Conservation (phyloP, 2,113 vertebrate species). For the Macroglossus sobrinus region DNA sequence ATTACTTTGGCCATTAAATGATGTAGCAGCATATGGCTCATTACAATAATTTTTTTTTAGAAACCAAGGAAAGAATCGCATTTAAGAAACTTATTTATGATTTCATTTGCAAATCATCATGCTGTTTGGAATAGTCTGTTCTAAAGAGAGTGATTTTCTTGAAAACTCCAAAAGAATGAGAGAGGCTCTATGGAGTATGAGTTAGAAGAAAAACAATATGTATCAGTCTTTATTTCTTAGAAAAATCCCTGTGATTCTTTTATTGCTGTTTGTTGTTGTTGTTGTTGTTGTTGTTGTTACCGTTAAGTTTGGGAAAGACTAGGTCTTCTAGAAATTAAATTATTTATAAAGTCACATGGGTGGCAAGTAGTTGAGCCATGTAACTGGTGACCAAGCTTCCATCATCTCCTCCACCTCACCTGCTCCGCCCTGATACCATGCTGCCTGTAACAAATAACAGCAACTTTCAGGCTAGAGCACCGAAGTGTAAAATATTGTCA, state of each 20-base stretch:
- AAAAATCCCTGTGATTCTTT: neutral
- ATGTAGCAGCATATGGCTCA: neutral
- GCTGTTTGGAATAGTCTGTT: neutral
- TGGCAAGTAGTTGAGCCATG: neutral
- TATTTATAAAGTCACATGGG: neutral
- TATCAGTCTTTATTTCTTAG: neutral
- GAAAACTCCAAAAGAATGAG: neutral
- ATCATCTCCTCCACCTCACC: fast-evolving
- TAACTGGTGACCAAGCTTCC: neutral
- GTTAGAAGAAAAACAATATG: neutral
- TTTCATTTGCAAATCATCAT: neutral
- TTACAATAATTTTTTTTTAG: neutral
- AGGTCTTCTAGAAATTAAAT: neutral
- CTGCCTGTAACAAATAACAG: too few relatives aligned
- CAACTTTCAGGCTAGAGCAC: fast-evolving
- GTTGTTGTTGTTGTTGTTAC: neutral
- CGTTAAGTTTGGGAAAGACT: neutral
- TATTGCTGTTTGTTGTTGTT: neutral
- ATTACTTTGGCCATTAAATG: neutral
- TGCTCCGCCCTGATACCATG: neutral
- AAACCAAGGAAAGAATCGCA: neutral
- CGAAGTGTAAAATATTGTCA: neutral
- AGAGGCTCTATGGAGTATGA: neutral
- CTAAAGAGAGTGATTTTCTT: neutral
- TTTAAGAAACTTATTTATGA: neutral